These are phyloP conservation scores for Dioctria linearis DNA, from an alignment of 2,888 invertebrate species.

Conservation along the genomic window DNA sequence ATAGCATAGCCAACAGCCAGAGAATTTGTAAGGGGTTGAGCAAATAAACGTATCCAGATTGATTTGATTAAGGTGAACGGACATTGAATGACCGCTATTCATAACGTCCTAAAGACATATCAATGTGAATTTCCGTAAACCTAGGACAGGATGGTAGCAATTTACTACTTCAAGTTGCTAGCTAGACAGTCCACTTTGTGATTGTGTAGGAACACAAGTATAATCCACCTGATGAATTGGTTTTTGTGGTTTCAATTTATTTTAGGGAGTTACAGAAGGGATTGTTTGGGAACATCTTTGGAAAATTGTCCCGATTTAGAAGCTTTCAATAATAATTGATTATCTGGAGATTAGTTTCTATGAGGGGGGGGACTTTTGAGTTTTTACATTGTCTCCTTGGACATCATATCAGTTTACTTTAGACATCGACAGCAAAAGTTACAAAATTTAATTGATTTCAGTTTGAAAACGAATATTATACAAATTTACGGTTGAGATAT, in stretches of 20 bases:
- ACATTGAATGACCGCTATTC: slow-evolving; percentile 58
- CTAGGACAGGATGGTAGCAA: slow-evolving; percentile 24
- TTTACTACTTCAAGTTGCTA: slow-evolving; percentile 23
- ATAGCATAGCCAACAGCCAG: too few species aligned
- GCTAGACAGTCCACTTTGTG: slow-evolving; percentile 10
- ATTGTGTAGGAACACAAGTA: slow-evolving; percentile 13
- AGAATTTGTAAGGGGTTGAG: slow-evolving; percentile 24
- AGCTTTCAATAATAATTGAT: slow-evolving; percentile 40
- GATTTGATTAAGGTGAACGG: slow-evolving; percentile 58
- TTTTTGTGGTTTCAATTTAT: slow-evolving; percentile 47
- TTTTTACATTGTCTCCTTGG: too few species aligned
- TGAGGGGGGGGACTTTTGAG: not conserved
- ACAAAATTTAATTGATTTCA: too few species aligned
- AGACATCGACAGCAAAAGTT: too few species aligned
- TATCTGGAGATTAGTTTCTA: slow-evolving; percentile 16
- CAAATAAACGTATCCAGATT: slow-evolving; percentile 55
- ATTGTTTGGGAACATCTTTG: slow-evolving; percentile 30
- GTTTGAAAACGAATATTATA: too few species aligned
- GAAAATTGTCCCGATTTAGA: slow-evolving; percentile 28
- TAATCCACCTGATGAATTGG: slow-evolving; percentile 48
- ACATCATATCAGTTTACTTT: too few species aligned
- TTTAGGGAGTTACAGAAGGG: slow-evolving; percentile 35
- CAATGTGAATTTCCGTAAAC: slow-evolving; percentile 34
- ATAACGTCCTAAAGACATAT: slow-evolving; percentile 52
- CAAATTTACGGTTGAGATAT: too few species aligned